These are phyloP conservation scores for Callipepla squamata DNA, from an alignment of 2,113 vertebrate genomes.

Conservation along the genomic window DNA sequence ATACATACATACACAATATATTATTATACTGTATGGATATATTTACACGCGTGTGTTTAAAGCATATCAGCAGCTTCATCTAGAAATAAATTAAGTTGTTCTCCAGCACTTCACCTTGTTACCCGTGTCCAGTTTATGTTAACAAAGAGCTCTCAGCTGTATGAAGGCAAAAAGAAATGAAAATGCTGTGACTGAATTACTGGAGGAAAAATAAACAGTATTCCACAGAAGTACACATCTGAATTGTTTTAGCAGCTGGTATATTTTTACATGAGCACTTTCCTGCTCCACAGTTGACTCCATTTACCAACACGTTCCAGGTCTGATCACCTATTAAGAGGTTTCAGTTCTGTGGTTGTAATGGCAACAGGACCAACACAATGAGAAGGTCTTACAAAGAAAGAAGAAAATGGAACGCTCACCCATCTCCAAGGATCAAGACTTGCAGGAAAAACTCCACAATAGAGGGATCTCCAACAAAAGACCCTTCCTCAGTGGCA, in stretches of 20 bases:
- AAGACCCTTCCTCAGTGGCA: too few species aligned
- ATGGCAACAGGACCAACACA: too few species aligned
- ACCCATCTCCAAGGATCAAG: too few species aligned
- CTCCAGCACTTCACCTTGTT: neutral
- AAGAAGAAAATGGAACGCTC: too few species aligned
- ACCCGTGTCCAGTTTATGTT: neutral
- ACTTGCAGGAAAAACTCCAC: too few species aligned
- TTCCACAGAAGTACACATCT: neutral
- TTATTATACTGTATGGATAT: neutral
- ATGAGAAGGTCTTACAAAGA: too few species aligned
- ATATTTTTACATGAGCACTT: neutral
- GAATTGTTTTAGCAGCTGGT: neutral
- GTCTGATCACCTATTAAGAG: neutral
- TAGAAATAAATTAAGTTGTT: neutral
- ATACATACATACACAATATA: neutral
- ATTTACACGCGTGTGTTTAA: neutral
- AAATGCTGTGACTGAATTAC: neutral
- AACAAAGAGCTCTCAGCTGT: neutral
- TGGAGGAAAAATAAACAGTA: neutral
- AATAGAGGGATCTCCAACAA: too few species aligned
- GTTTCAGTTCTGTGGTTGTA: neutral
- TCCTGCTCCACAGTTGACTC: neutral
- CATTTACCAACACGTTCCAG: neutral
- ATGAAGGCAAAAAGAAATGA: neutral
- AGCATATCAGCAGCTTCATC: neutral